Evolutionary conservation across 2,888 invertebrate species (phyloP).

Genomic region (Euphydryas editha): DNA sequence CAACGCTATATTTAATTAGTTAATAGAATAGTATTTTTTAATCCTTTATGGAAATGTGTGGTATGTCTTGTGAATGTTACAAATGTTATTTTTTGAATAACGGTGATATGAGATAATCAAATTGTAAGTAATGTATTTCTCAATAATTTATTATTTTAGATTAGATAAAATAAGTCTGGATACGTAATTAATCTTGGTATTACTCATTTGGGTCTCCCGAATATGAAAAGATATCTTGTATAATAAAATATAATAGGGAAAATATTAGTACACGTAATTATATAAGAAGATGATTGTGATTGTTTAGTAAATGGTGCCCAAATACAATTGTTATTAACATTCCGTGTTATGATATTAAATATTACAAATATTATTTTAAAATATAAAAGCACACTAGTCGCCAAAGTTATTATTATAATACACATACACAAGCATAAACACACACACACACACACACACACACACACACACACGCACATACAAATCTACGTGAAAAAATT

Average conservation of each 20-base stretch:
- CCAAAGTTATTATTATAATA: constrained; percentile 4
- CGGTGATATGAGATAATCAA: background rate
- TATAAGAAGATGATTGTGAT: constrained; percentile 9
- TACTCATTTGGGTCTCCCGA: background rate
- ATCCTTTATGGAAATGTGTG: background rate
- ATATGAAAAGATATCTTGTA: background rate
- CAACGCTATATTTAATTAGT: constrained; percentile 27
- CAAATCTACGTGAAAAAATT: too few species aligned
- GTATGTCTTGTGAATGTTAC: constrained; percentile 21
- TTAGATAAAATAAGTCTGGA: background rate
- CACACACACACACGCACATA: too few species aligned
- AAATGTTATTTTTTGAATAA: background rate
- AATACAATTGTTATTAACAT: constrained; percentile 24
- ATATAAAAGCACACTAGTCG: constrained; percentile 11
- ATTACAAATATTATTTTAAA: constrained; percentile 8
- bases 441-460: too few species aligned
- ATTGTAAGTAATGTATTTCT: constrained; percentile 6
- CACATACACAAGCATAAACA: too few species aligned
- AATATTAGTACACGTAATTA: constrained; percentile 7
- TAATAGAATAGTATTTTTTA: background rate
- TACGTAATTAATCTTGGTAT: background rate
- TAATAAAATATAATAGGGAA: background rate
- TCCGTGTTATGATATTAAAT: constrained; percentile 18
- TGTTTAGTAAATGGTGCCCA: constrained; percentile 21
- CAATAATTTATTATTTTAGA: constrained; percentile 27